Conservation (phyloP, 2,113 vertebrate species). For the Hippoglossus stenolepis region DNA sequence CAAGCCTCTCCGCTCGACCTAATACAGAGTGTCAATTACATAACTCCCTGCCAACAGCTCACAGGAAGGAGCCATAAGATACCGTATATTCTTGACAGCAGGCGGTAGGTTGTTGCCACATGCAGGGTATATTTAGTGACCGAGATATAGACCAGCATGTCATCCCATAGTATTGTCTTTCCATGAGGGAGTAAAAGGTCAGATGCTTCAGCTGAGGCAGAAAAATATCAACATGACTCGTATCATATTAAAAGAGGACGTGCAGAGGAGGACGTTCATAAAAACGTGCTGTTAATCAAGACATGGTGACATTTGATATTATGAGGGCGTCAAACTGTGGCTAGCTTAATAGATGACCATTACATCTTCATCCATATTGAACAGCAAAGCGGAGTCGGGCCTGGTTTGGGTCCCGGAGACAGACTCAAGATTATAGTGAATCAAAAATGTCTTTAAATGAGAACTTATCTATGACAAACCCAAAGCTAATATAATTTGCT, state of each 20-base stretch:
- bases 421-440: neutral
- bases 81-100: conserved; percentile 43
- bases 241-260: neutral
- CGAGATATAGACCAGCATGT: conserved; percentile 34
- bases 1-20: neutral
- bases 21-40: conserved; percentile 7
- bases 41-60: conserved; percentile 3
- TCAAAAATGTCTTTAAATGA: neutral
- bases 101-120: conserved; percentile 4
- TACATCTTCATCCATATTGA: neutral
- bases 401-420: neutral
- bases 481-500: neutral
- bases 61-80: neutral
- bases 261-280: neutral
- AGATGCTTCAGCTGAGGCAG: neutral
- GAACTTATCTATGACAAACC: neutral
- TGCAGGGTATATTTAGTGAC: conserved; percentile 64
- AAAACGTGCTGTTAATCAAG: neutral
- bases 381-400: neutral
- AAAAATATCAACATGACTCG: conserved; percentile 27
- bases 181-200: conserved; percentile 41
- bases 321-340: neutral
- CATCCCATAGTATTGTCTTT: conserved; percentile 53
- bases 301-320: neutral
- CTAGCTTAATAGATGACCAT: conserved; percentile 7